Percentiles rank a stretch among this genome's conserved stretches.
These are phyloP conservation scores for Hippocampus mohnikei DNA, from an alignment of 2,113 vertebrate genomes.

Conservation along the genomic window DNA sequence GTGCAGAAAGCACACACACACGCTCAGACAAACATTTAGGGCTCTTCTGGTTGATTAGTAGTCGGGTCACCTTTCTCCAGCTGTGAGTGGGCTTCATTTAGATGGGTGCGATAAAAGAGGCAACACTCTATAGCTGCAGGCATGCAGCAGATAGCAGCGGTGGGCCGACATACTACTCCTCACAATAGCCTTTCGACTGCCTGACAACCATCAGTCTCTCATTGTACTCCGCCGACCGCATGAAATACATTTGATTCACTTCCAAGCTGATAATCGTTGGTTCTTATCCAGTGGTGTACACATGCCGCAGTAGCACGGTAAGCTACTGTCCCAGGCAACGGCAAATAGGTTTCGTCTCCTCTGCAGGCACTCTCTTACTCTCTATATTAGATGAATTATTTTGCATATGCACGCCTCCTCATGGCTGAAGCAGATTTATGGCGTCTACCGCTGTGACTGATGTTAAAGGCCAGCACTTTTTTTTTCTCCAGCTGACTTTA, in stretches of 20 bases:
- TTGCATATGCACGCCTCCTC: conserved; percentile 35
- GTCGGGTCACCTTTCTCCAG: conserved; percentile 70
- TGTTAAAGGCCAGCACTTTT: conserved; percentile 24
- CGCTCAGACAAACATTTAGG: conserved; percentile 27
- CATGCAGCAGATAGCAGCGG: conserved; percentile 45
- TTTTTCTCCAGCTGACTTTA: conserved; percentile 6
- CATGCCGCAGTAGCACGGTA: not conserved
- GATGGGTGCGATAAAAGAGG: conserved; percentile 63
- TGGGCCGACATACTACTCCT: conserved; percentile 23
- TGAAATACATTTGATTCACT: conserved; percentile 14
- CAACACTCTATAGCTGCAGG: conserved; percentile 58
- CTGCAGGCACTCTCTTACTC: not conserved
- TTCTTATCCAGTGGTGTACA: conserved; percentile 7
- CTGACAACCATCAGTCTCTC: conserved; percentile 7
- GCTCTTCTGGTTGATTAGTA: conserved; percentile 65
- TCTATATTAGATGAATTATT: conserved; percentile 7
- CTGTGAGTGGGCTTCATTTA: conserved; percentile 67
- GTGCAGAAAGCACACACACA: not conserved
- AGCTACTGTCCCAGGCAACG: not conserved
- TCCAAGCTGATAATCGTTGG: conserved; percentile 14
- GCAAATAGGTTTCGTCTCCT: not conserved
- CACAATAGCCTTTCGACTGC: conserved; percentile 24
- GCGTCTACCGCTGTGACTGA: conserved; percentile 25
- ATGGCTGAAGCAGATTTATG: conserved; percentile 15
- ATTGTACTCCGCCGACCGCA: conserved; percentile 25